Percentiles rank a stretch among this genome's conserved stretches.
Evolutionary conservation across 2,113 vertebrate genomes (phyloP).

Genomic region (Nyctibius bracteatus): DNA sequence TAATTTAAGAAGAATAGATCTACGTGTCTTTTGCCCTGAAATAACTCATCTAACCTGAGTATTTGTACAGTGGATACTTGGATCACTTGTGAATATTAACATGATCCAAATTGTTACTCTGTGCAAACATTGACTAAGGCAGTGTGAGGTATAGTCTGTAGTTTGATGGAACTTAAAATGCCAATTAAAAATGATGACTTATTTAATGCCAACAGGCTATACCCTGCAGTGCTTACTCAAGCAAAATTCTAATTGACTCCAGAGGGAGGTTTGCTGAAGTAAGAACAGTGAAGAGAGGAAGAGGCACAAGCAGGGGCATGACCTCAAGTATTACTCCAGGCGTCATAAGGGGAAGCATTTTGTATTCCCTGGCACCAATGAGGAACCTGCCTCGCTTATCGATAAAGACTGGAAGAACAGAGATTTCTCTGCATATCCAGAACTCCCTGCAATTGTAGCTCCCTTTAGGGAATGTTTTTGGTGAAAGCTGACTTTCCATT

Average conservation of each 20-base stretch:
- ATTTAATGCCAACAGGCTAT: conserved; percentile 64
- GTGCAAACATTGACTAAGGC: conserved; percentile 60
- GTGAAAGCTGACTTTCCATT: neutral
- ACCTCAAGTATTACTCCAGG: conserved; percentile 6
- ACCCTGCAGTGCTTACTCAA: conserved; percentile 51
- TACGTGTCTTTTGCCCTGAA: neutral
- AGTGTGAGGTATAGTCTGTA: neutral
- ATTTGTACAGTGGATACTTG: neutral
- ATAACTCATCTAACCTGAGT: neutral
- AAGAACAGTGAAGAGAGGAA: neutral
- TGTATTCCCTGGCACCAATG: neutral
- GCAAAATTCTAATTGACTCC: conserved; percentile 62
- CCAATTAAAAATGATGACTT: conserved; percentile 75
- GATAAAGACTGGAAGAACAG: neutral
- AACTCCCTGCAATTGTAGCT: neutral
- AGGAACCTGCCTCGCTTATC: neutral
- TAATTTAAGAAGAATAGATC: neutral
- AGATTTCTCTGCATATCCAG: neutral
- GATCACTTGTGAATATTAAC: conserved; percentile 1
- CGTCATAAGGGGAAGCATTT: neutral
- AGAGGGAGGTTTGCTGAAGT: conserved; percentile 30
- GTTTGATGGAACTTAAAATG: conserved; percentile 65
- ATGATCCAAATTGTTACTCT: conserved; percentile 54
- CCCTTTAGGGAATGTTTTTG: neutral
- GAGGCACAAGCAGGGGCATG: neutral